A percentile compares a stretch with the other conserved stretches of the same genome.
Evolutionary conservation across 2,888 invertebrate species (phyloP).

Genomic region (Mayetiola destructor): DNA sequence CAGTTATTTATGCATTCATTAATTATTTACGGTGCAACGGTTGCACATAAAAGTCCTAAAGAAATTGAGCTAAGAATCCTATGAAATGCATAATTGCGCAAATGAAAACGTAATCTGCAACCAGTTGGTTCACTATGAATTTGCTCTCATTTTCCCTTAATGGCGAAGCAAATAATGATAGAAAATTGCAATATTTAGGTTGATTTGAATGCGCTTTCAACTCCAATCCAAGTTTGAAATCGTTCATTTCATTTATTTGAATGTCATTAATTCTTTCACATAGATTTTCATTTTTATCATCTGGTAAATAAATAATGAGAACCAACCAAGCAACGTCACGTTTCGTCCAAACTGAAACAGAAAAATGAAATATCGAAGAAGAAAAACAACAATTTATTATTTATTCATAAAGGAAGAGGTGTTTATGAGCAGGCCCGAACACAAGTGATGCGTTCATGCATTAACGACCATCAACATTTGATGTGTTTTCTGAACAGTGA

Average conservation of each 20-base stretch:
- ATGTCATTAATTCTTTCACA: conserved; percentile 1
- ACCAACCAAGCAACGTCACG: not conserved
- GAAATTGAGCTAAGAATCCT: too few species aligned
- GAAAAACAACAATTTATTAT: not conserved
- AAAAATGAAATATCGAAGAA: not conserved
- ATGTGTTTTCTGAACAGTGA: conserved; percentile 2
- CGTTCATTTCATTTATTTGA: not conserved
- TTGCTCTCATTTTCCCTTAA: too few species aligned
- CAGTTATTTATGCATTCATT: conserved; percentile 9
- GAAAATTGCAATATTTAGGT: not conserved
- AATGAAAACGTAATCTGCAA: too few species aligned
- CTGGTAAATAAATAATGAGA: not conserved
- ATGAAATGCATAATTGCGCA: too few species aligned
- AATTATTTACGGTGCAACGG: conserved; percentile 8
- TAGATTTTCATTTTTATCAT: not conserved
- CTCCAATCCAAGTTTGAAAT: not conserved
- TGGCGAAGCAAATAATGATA: too few species aligned
- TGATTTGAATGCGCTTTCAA: not conserved
- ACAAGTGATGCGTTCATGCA: conserved; percentile 10
- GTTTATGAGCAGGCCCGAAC: not conserved
- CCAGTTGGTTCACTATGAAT: too few species aligned
- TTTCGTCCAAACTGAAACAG: not conserved
- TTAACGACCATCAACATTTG: not conserved
- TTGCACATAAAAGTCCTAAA: not conserved
- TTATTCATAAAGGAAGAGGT: not conserved